Percentiles rank a stretch among this genome's conserved stretches.
phyloP scores from a whole-genome alignment of 2,888 invertebrate species.

The Ceratothoa steindachneri region DNA sequence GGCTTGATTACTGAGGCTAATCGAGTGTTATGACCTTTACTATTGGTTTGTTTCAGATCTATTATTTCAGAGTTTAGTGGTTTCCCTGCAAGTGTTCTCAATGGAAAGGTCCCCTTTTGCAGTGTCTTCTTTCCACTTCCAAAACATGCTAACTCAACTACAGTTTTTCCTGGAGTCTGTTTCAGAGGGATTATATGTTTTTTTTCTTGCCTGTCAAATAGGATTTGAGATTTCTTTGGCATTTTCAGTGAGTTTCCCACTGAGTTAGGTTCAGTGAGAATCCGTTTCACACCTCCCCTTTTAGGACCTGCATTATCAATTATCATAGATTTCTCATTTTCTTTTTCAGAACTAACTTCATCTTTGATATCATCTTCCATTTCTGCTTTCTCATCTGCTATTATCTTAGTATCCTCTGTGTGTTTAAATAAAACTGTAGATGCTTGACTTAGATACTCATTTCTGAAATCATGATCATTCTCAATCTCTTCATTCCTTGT shows the following conservation, averaged over 20 bases:
- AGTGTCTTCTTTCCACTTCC: too few relatives aligned
- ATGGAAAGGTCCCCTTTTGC: not conserved
- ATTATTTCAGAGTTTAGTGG: too few relatives aligned
- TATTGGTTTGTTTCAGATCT: not conserved
- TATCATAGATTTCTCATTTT: not conserved
- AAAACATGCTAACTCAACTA: too few relatives aligned
- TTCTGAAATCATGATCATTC: not conserved
- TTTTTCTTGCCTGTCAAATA: not conserved
- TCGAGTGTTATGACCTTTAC: slow-evolving; percentile 19
- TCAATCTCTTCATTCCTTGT: not conserved
- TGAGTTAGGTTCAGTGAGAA: not conserved
- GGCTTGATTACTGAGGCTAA: slow-evolving; percentile 32
- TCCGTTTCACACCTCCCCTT: not conserved
- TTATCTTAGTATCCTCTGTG: not conserved
- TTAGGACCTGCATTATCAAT: not conserved
- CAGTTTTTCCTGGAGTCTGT: not conserved
- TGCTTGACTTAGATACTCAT: not conserved
- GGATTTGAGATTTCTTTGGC: too few relatives aligned
- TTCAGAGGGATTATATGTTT: not conserved
- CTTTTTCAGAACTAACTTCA: not conserved
- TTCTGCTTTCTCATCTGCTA: not conserved
- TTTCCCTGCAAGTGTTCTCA: not conserved
- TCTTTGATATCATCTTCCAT: not conserved
- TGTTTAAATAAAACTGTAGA: not conserved
- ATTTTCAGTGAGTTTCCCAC: too few relatives aligned